Conservation (phyloP, 2,888 invertebrate genomes). For the Thera obeliscata region DNA sequence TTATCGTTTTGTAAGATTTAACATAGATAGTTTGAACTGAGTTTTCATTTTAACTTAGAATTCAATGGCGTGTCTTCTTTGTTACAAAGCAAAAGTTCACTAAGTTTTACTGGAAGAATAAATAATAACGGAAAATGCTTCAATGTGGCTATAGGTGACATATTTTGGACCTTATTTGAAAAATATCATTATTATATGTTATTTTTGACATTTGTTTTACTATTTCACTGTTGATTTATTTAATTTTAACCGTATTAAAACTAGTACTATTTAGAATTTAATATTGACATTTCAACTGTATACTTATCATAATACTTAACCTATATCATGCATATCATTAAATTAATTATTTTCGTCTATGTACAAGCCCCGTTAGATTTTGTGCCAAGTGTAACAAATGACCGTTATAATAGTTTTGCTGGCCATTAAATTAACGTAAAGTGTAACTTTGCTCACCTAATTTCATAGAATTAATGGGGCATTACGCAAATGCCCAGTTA, state of each 20-base stretch:
- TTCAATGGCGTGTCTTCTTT: neutral
- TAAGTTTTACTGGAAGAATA: too few relatives aligned
- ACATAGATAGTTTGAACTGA: slow-evolving; percentile 9
- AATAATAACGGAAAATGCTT: too few relatives aligned
- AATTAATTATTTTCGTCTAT: neutral
- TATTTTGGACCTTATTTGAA: too few relatives aligned
- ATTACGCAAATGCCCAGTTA: slow-evolving; percentile 49
- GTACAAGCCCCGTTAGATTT: neutral
- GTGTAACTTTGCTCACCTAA: slow-evolving; percentile 30
- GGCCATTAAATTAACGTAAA: slow-evolving; percentile 26
- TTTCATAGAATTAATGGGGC: slow-evolving; percentile 39
- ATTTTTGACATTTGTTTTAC: too few relatives aligned
- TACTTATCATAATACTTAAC: too few relatives aligned
- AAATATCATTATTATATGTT: too few relatives aligned
- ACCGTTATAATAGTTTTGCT: slow-evolving; percentile 21
- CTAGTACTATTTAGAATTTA: too few relatives aligned
- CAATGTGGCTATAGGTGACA: too few relatives aligned
- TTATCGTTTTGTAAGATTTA: slow-evolving; percentile 31
- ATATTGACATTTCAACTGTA: too few relatives aligned
- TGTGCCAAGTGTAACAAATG: slow-evolving; percentile 4
- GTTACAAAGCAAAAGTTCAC: neutral
- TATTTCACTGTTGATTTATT: too few relatives aligned
- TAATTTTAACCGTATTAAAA: too few relatives aligned
- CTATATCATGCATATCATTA: too few relatives aligned
- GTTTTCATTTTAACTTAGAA: neutral